phyloP scores from a whole-genome alignment of 2,113 vertebrate species.

The Tachysurus fulvidraco region DNA sequence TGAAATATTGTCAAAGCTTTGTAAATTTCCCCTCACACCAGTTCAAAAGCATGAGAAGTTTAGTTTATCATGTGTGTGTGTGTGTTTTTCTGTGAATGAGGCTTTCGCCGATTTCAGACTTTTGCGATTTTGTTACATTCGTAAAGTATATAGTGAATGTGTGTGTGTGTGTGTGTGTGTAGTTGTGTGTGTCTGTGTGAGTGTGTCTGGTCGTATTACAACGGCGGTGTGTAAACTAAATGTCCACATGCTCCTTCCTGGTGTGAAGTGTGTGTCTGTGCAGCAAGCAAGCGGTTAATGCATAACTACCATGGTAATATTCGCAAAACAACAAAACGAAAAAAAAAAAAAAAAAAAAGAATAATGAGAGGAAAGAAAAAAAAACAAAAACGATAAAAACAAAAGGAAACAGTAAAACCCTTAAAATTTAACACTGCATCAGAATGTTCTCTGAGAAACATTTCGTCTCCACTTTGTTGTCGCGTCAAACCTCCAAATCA shows the following conservation, averaged over 20 bases:
- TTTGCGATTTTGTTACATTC: constrained; percentile 31
- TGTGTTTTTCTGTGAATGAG: constrained; percentile 5
- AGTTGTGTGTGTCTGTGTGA: background rate
- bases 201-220: background rate
- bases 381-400: constrained; percentile 5
- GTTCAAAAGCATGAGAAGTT: constrained; percentile 63
- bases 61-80: constrained; percentile 13
- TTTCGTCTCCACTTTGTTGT: constrained; percentile 53
- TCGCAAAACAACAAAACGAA: constrained; percentile 72
- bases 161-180: background rate
- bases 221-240: constrained; percentile 52
- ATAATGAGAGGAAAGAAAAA: constrained; percentile 62
- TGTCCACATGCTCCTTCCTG: constrained; percentile 57
- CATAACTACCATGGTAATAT: constrained; percentile 74
- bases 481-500: constrained; percentile 40
- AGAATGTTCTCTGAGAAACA: constrained; percentile 68
- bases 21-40: constrained; percentile 70
- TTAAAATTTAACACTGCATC: constrained; percentile 67
- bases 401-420: constrained; percentile 57
- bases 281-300: constrained; percentile 78
- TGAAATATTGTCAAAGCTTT: constrained; percentile 70
- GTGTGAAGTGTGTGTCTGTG: constrained; percentile 72
- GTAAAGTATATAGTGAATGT: constrained; percentile 30
- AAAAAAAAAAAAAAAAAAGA: constrained; percentile 51
- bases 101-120: constrained; percentile 40